Base-by-base conservation (phyloP, 2,797 vertebrate species). In the Neostethus bicornis region DNA sequence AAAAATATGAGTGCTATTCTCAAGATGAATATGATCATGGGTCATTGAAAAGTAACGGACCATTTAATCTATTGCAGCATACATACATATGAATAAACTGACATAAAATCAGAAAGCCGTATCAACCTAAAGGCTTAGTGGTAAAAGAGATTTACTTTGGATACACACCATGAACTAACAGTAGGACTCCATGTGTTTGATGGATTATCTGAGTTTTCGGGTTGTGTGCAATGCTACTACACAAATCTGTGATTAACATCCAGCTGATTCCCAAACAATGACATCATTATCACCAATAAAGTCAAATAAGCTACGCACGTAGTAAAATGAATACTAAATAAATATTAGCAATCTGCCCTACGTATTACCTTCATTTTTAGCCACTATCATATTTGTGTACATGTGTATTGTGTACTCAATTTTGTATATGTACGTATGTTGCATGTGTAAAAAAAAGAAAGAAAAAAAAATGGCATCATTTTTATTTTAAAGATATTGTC, bases 401-500 rank as follows among this genome's bases (percentile, higher is more conserved):
- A n/a, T n/a, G n/a, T n/a, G n/a, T n/a, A n/a, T n/a, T n/a, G n/a
- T n/a, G n/a, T n/a, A n/a, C n/a, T n/a, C n/a, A n/a, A n/a, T n/a
- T n/a, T n/a, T n/a, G n/a, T n/a, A n/a, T n/a, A n/a, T n/a, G n/a
- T n/a, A n/a, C n/a, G n/a, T n/a, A n/a, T n/a, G n/a, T n/a, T n/a
- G n/a, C n/a, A n/a, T n/a, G n/a, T n/a, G n/a, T n/a, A n/a, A n/a
- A n/a, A n/a, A n/a, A n/a, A n/a, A n/a, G 11, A 42, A 24, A 35
- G 17, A 21, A 9, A 3, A 23, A 34, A 5, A 44, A 47, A 66
- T 13, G 12, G 12, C 19, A 26, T 28, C 3, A 28, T 31, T 28
- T 8, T 37, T 25, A 17, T 24, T 42, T 39, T 21, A 47, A 35
- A 44, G 7, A 64, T 0, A 37, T 44, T 57, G 56, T 31, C 69